These are phyloP conservation scores for Chrysolina haemoptera DNA, from an alignment of 2,888 invertebrate species.

Conservation along the genomic window DNA sequence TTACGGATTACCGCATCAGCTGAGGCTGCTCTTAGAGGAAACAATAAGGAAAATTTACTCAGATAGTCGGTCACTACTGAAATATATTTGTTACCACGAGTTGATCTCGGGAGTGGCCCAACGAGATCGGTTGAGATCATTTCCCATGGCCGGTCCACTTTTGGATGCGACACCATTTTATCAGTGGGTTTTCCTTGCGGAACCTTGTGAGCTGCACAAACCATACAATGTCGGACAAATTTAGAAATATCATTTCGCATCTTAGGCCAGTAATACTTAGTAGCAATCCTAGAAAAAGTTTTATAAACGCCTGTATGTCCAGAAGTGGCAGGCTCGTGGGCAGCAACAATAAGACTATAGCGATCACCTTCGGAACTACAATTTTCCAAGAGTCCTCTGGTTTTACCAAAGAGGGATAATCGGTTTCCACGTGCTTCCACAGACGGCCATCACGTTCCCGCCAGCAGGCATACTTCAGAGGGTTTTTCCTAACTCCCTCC, in stretches of 20 bases:
- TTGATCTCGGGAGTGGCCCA: constrained; percentile 36
- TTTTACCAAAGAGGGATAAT: not conserved
- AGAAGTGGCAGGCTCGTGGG: constrained; percentile 15
- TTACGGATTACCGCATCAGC: constrained; percentile 10
- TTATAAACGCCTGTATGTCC: too few species aligned
- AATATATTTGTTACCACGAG: constrained; percentile 27
- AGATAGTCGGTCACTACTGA: constrained; percentile 31
- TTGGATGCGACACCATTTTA: constrained; percentile 14
- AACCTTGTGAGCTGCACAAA: constrained; percentile 7
- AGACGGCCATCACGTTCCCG: not conserved
- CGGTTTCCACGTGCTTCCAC: constrained; percentile 13
- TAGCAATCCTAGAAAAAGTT: not conserved
- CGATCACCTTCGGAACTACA: not conserved
- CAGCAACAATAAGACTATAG: not conserved
- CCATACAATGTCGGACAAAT: not conserved
- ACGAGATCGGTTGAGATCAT: constrained; percentile 35
- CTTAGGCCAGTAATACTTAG: too few species aligned
- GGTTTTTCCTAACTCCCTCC: not conserved
- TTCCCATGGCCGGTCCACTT: constrained; percentile 28
- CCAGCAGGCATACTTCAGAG: constrained; percentile 10
- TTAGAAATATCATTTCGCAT: too few species aligned
- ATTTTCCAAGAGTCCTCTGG: constrained; percentile 4
- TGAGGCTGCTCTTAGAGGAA: constrained; percentile 29
- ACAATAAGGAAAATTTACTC: constrained; percentile 34
- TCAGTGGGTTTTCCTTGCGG: not conserved